Conservation (phyloP, 2,888 invertebrate genomes). For the Drosophila kanekoi region DNA sequence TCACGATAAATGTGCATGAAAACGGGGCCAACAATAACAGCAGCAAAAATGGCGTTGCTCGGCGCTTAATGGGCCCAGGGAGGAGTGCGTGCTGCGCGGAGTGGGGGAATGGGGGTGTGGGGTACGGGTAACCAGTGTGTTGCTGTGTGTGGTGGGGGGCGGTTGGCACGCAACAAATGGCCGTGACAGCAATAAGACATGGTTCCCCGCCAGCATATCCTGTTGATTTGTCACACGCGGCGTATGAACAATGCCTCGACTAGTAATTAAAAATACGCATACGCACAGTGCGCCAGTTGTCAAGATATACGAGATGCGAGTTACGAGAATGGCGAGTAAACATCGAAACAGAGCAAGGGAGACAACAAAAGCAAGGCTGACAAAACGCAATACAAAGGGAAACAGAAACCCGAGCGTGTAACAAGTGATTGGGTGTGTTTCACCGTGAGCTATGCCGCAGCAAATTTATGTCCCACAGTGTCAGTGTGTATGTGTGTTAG, state of each 20-base stretch:
- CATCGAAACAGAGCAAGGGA: not conserved
- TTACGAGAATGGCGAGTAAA: not conserved
- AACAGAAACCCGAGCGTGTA: conserved; percentile 37
- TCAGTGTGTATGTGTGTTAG: not conserved
- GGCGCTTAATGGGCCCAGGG: conserved; percentile 6
- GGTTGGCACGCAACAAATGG: conserved; percentile 58
- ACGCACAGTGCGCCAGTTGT: conserved; percentile 49
- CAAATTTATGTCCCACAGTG: conserved; percentile 18
- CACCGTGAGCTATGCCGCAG: conserved; percentile 22
- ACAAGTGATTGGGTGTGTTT: conserved; percentile 57
- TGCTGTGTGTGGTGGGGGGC: not conserved
- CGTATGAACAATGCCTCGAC: conserved; percentile 59
- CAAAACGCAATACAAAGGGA: conserved; percentile 6
- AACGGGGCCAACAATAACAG: conserved; percentile 48
- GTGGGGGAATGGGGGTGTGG: too few relatives aligned
- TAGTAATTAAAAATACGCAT: conserved; percentile 68
- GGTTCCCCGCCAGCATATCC: conserved; percentile 44
- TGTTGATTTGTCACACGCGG: conserved; percentile 72
- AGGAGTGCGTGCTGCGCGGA: not conserved
- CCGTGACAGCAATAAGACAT: conserved; percentile 41
- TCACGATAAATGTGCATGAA: conserved; percentile 79
- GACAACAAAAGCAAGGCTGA: conserved; percentile 6
- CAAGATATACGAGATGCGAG: conserved; percentile 8
- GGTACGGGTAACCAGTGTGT: not conserved
- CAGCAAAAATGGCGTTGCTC: conserved; percentile 11